Percentiles rank a stretch among this genome's conserved stretches.
phyloP scores from a whole-genome alignment of 1,140 invertebrate genomes.

The Triops longicaudatus region DNA sequence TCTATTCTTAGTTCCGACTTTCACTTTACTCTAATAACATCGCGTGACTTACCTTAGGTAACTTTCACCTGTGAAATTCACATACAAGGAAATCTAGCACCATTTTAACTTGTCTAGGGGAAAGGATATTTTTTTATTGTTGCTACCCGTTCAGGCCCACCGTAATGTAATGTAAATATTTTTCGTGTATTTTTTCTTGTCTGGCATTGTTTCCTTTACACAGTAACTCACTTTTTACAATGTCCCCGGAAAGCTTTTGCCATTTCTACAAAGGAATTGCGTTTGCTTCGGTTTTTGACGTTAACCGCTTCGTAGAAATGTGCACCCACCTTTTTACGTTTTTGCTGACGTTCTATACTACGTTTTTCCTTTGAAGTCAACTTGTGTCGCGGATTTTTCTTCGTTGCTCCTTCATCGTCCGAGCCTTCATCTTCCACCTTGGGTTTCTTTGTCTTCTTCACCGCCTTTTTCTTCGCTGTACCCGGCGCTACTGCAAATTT shows the following conservation, averaged over 20 bases:
- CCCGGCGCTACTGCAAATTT: slow-evolving; percentile 39
- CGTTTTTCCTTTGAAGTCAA: slow-evolving; percentile 68
- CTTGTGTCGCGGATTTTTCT: slow-evolving; percentile 27
- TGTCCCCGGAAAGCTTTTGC: slow-evolving; percentile 32
- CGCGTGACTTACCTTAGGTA: too few species aligned
- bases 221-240: slow-evolving; percentile 30
- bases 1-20: too few species aligned
- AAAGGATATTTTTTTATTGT: too few species aligned
- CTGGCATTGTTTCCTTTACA: background rate
- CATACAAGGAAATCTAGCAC: too few species aligned
- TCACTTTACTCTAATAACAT: too few species aligned
- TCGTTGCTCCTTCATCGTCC: background rate
- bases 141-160: too few species aligned
- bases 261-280: slow-evolving; percentile 30
- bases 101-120: too few species aligned
- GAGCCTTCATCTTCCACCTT: slow-evolving; percentile 26
- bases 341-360: slow-evolving; percentile 60
- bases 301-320: slow-evolving; percentile 89
- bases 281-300: slow-evolving; percentile 78
- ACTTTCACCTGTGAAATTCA: too few species aligned
- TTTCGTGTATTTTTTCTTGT: background rate
- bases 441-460: slow-evolving; percentile 35
- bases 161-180: background rate
- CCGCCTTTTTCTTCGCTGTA: slow-evolving; percentile 33
- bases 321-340: slow-evolving; percentile 77